Base-by-base conservation (phyloP, 2,888 invertebrate species). In the Melieria picta region DNA sequence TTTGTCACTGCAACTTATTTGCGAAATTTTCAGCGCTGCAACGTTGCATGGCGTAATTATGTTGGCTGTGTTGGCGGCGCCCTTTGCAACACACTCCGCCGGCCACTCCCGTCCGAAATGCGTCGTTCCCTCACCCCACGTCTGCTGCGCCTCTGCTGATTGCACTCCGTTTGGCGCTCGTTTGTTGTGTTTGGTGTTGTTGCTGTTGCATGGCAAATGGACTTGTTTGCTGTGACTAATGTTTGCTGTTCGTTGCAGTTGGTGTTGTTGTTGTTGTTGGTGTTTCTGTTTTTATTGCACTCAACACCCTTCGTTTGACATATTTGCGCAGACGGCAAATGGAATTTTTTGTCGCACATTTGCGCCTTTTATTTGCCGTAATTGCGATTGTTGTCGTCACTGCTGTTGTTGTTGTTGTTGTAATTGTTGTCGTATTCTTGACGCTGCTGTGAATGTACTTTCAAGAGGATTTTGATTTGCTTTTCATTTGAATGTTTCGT, bases 371-470 rank as follows among this genome's bases (percentile, higher is more conserved):
- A 10, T 30, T 65, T 60, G 67, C 61, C 48, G 67, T 48, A 7
- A 61, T 68, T 68, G 47, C 50, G 9, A 57, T 57, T 52, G 45
- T 60, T 50, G 50, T 60, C 42, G 45, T 50, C 60, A 60, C 52
- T 60, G 42, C 52, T 65, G n/a, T 55, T 65, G 55, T 43, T n/a
- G 16, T 9, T 16, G 3, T 52, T 47, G 63, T 65, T 65, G 55
- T 65, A 30, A 16, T 7, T 46, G 48, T 48, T 47, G 48, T 46
- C 13, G 7, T 57, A 9, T 9, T 50, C n/a, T 30, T 13, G 10
- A 9, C 50, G 43, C 16, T 68, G 72, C 68, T 68, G 68, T 72
- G 72, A 72, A 72, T 72, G 72, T 65, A 65, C 68, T 68, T 68
- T 72, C 9, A 58, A 72, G 63, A 64, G 65, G 52, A 60, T 72